Evolutionary conservation across 2,888 invertebrate genomes (phyloP).

Genomic region (Eledone cirrhosa): DNA sequence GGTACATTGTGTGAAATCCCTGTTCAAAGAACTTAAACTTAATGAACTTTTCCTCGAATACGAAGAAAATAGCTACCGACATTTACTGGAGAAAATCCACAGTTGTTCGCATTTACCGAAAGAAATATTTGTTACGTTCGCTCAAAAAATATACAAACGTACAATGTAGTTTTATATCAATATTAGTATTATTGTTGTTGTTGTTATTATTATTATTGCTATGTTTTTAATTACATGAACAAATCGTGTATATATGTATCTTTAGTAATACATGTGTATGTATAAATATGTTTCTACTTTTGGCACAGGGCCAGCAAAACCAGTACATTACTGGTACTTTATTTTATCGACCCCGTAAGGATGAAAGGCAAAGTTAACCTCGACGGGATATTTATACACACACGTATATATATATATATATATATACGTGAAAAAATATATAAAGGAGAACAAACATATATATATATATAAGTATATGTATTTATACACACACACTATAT

Average conservation of each 20-base stretch:
- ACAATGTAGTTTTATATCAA: conserved; percentile 59
- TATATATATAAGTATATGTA: too few species aligned
- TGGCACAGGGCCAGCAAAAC: too few species aligned
- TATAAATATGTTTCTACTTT: too few species aligned
- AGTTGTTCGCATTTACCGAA: conserved; percentile 52
- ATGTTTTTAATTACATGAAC: not conserved
- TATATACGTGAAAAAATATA: too few species aligned
- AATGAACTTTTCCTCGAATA: conserved; percentile 55
- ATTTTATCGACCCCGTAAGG: too few species aligned
- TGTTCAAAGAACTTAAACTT: conserved; percentile 59
- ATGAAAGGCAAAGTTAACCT: too few species aligned
- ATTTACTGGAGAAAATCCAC: conserved; percentile 53
- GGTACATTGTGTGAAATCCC: conserved; percentile 57
- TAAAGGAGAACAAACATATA: too few species aligned
- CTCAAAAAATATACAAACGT: conserved; percentile 65
- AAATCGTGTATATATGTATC: not conserved
- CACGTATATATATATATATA: too few species aligned
- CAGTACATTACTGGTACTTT: too few species aligned
- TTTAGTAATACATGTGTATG: not conserved
- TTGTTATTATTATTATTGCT: too few species aligned
- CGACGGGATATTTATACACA: not conserved
- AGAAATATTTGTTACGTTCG: conserved; percentile 60
- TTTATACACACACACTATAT: too few species aligned
- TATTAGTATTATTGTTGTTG: too few species aligned
- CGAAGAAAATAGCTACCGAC: conserved; percentile 61